Evolutionary conservation across 2,797 vertebrate genomes (phyloP).

Genomic region (Zenarchopterus dispar): DNA sequence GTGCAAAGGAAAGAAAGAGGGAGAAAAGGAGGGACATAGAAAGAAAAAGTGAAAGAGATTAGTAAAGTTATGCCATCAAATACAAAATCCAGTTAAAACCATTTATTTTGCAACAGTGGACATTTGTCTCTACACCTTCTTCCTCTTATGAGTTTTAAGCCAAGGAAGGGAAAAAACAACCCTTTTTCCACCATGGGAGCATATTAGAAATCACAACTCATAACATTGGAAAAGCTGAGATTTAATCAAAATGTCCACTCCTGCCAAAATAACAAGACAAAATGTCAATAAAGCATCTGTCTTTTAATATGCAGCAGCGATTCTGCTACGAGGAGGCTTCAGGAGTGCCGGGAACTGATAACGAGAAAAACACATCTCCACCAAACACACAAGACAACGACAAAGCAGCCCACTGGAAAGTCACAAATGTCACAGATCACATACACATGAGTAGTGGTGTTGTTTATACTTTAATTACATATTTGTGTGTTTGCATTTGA

Average conservation of each 20-base stretch:
- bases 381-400: constrained; percentile 34
- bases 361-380: constrained; percentile 29
- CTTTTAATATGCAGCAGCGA: constrained; percentile 43
- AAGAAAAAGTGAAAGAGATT: neutral
- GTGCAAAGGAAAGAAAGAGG: neutral
- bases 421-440: too few species aligned
- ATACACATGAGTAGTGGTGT: too few species aligned
- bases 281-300: constrained; percentile 12
- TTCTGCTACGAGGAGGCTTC: constrained; percentile 33
- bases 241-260: constrained; percentile 48
- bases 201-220: constrained; percentile 24
- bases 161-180: neutral
- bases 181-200: constrained; percentile 5
- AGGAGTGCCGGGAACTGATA: constrained; percentile 41
- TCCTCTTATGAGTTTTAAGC: neutral
- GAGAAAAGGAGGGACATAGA: neutral
- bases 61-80: neutral
- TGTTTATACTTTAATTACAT: neutral
- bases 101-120: constrained; percentile 32
- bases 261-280: constrained; percentile 35
- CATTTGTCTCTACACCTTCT: constrained; percentile 5
- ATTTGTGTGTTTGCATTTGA: neutral
- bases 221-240: constrained; percentile 14
- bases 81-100: neutral
- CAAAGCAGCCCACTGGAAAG: neutral